Conservation (phyloP, 2,888 invertebrate genomes). For the Nomada lathburiana region DNA sequence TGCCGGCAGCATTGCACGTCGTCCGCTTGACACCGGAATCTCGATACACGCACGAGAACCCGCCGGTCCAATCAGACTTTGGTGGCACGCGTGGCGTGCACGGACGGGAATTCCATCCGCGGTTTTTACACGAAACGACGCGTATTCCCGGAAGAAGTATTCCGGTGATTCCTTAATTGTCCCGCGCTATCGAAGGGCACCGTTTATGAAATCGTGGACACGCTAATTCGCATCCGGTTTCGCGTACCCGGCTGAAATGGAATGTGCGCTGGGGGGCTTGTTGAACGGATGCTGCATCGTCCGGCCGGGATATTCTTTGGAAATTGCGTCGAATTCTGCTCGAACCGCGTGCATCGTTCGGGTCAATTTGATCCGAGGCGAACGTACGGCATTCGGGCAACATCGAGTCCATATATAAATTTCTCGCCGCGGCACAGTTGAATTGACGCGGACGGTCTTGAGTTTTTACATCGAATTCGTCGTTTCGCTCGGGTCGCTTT, state of each 20-base stretch:
- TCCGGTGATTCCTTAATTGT: conserved; percentile 30
- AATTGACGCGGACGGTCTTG: too few relatives aligned
- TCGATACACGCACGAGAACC: conserved; percentile 17
- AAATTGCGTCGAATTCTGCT: background rate
- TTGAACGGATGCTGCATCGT: background rate
- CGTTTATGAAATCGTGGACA: conserved; percentile 7
- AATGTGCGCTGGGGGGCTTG: background rate
- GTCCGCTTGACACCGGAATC: conserved; percentile 26
- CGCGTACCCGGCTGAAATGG: background rate
- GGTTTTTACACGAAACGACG: conserved; percentile 6
- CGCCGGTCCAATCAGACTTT: conserved; percentile 33
- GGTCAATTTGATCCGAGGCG: too few relatives aligned
- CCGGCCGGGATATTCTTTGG: background rate
- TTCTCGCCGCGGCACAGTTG: too few relatives aligned
- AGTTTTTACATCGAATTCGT: too few relatives aligned
- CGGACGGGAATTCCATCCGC: conserved; percentile 36
- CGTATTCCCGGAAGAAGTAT: conserved; percentile 33
- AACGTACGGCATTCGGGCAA: too few relatives aligned
- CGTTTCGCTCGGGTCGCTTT: too few relatives aligned
- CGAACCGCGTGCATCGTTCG: too few relatives aligned
- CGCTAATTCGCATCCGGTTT: conserved; percentile 10
- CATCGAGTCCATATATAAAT: too few relatives aligned
- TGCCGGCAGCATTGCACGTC: background rate
- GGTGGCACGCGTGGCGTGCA: conserved; percentile 32
- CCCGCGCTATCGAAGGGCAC: background rate